These are phyloP conservation scores for Pterostichus madidus DNA, from an alignment of 2,888 invertebrate species.

Conservation along the genomic window DNA sequence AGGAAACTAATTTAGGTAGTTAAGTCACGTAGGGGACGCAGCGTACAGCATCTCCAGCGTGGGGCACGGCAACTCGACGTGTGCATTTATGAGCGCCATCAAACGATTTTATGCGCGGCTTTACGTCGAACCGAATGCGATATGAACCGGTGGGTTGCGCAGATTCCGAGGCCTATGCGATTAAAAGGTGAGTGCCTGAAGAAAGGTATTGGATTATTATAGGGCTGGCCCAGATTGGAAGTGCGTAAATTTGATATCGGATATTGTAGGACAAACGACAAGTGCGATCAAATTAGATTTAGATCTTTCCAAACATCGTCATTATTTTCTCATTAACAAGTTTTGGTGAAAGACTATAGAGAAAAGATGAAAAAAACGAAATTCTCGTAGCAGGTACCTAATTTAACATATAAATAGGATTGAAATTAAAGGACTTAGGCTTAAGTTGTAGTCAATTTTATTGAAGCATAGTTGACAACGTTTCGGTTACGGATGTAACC, in stretches of 20 bases:
- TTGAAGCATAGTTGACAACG: too few relatives aligned
- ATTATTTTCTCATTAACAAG: too few relatives aligned
- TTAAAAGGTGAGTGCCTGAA: conserved; percentile 49
- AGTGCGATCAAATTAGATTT: conserved; percentile 26
- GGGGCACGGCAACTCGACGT: conserved; percentile 38
- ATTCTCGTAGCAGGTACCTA: too few relatives aligned
- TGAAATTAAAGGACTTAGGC: too few relatives aligned
- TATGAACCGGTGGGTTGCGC: conserved; percentile 62
- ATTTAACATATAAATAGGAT: too few relatives aligned
- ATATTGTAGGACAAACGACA: not conserved
- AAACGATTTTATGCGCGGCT: conserved; percentile 68
- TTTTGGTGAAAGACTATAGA: not conserved
- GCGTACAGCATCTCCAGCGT: not conserved
- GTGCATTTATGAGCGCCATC: conserved; percentile 68
- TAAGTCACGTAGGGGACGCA: conserved; percentile 57
- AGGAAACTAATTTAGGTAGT: conserved; percentile 60
- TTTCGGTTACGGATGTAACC: too few relatives aligned
- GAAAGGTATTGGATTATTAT: conserved; percentile 36
- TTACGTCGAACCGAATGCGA: conserved; percentile 68
- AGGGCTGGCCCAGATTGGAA: not conserved
- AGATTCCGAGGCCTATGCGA: conserved; percentile 34
- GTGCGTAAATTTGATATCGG: not conserved
- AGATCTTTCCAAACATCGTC: not conserved
- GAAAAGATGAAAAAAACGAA: too few relatives aligned
- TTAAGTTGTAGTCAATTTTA: too few relatives aligned